These are phyloP conservation scores for Cyclina sinensis DNA, from an alignment of 1,140 invertebrate species.

Conservation along the genomic window DNA sequence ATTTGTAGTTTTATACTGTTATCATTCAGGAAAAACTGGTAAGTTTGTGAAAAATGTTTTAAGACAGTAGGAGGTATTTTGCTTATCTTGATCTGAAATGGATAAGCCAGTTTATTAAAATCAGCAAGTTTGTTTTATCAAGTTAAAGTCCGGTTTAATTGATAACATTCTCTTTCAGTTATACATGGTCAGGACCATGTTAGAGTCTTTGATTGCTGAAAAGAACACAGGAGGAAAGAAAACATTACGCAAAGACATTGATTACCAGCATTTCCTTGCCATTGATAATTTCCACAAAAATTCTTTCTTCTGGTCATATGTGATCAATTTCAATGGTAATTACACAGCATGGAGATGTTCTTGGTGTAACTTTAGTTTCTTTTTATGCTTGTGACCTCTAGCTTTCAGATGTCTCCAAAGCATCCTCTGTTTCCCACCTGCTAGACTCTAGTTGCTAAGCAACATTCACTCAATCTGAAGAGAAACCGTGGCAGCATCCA, in stretches of 20 bases:
- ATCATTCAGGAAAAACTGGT: too few species aligned
- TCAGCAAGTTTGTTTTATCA: too few species aligned
- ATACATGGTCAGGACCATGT: slow-evolving; percentile 99
- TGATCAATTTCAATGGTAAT: slow-evolving; percentile 95
- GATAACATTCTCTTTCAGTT: slow-evolving; percentile 91
- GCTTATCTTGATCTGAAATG: too few species aligned
- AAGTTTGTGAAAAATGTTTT: too few species aligned
- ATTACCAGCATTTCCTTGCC: slow-evolving; percentile 95
- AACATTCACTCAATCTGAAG: too few species aligned
- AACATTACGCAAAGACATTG: slow-evolving; percentile 97
- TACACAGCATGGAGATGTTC: neutral
- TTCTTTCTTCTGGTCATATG: slow-evolving; percentile 99
- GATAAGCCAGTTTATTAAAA: too few species aligned
- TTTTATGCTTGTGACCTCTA: neutral
- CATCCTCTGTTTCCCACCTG: neutral
- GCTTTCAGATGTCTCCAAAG: neutral
- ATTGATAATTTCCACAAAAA: slow-evolving; percentile 98
- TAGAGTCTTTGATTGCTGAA: slow-evolving; percentile 98
- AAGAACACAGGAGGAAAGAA: slow-evolving; percentile 96
- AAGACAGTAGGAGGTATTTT: too few species aligned
- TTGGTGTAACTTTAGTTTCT: neutral
- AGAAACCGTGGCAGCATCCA: too few species aligned
- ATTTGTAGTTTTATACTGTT: too few species aligned
- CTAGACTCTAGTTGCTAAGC: neutral
- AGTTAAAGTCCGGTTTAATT: too few species aligned